Conservation (phyloP, 2,888 invertebrate species). For the Cryptocheilus praepositus region DNA sequence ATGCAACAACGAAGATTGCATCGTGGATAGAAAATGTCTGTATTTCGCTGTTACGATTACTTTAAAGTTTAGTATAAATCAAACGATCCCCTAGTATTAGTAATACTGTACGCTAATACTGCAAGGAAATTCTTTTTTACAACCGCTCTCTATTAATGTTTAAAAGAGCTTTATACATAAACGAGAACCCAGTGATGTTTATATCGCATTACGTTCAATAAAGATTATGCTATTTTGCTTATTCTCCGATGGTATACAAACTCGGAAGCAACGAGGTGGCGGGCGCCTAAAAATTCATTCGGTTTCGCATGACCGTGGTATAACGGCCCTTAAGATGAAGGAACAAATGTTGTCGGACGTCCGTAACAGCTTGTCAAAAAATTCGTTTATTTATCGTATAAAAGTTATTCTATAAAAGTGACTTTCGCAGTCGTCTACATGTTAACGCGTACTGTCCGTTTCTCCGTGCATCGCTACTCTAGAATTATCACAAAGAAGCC, state of each 20-base stretch:
- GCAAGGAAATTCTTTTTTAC: slow-evolving; percentile 36
- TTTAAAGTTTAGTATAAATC: slow-evolving; percentile 49
- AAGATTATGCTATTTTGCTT: slow-evolving; percentile 51
- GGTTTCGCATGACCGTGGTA: too few relatives aligned
- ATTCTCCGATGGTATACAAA: slow-evolving; percentile 14
- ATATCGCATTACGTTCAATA: slow-evolving; percentile 50
- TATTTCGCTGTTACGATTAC: slow-evolving; percentile 57
- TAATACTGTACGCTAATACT: slow-evolving; percentile 36
- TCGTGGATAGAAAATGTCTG: slow-evolving; percentile 41
- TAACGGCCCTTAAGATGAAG: too few relatives aligned
- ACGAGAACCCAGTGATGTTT: slow-evolving; percentile 40
- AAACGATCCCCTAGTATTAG: slow-evolving; percentile 39
- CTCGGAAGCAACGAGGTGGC: too few relatives aligned
- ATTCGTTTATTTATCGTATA: slow-evolving; percentile 6
- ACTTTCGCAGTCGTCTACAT: slow-evolving; percentile 11
- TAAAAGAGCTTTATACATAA: slow-evolving; percentile 40
- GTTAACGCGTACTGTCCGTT: slow-evolving; percentile 1
- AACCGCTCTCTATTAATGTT: slow-evolving; percentile 38
- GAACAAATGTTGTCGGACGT: too few relatives aligned
- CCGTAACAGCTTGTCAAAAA: neutral
- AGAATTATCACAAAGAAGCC: neutral
- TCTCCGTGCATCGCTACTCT: neutral
- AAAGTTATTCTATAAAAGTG: neutral
- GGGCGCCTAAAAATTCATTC: too few relatives aligned
- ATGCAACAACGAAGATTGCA: slow-evolving; percentile 15